Base-by-base conservation (phyloP, 1,140 invertebrate genomes). In the Palaemon carinicauda region DNA sequence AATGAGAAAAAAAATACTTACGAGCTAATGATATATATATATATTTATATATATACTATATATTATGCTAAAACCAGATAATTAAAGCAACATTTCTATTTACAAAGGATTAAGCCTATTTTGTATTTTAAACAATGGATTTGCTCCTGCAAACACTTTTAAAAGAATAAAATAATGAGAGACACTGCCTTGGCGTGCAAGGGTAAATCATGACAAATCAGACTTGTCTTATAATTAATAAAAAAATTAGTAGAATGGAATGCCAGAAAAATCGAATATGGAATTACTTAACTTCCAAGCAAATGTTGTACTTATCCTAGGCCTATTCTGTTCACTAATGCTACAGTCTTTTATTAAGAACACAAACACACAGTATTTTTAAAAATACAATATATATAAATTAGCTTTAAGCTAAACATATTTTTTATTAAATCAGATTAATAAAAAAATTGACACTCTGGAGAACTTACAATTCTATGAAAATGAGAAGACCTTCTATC, bases 51-150 rank as follows among this genome's bases (percentile, higher is more conserved):
- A 41, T 41, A 41, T 41, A 41, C 7, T 86, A 86, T 86, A 86
- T 86, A 86, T 86, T 86, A 86, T 86, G 65, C 83, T 86, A 86
- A 86, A 85, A 86, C 54, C 83, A 86, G 71, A 86, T 86, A 86
- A 86, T 86, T 86, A 86, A 86, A 86, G 83, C 83, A 86, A 85
- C 80, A 69, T 86, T 86, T 77, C 50, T 86, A 86, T 86, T 52
- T 86, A 86, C 83, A 86, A 54, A 86, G 71, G 77, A 84, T 84
- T 86, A 86, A 80, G 83, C 83, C 83, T 86, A 86, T 71, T 79
- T 86, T 86, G 83, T 86, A 71, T 86, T 80, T 79, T 56, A 86
- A 79, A 86, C 75, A 85, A 78, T 29, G 1, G 19, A 41, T 50
- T 41, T 79, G 50, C 50, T 31, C 65, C 77, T 60, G 29, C 65